A percentile compares a stretch with the other conserved stretches of the same genome.
phyloP scores from a whole-genome alignment of 1,140 invertebrate species.

The Zaprionus davidi region DNA sequence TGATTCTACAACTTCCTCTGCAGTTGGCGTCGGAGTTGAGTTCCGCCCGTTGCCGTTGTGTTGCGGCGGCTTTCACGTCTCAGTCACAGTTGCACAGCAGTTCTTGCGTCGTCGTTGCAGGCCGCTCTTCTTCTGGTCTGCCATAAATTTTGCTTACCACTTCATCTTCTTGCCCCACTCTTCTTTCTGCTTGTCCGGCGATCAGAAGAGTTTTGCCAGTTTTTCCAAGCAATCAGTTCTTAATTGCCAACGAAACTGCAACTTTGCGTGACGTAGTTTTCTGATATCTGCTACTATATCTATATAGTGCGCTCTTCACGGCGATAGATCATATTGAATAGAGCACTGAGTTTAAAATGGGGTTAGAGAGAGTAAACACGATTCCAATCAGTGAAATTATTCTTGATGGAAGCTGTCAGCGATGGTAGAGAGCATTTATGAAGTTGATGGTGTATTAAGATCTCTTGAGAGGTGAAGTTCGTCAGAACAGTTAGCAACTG shows the following conservation, averaged over 20 bases:
- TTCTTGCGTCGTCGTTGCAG: conserved; percentile 23
- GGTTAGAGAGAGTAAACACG: no score
- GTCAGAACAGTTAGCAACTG: no score
- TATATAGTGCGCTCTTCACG: background rate
- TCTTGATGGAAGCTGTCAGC: no score
- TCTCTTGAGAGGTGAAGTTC: no score
- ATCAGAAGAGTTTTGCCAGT: background rate
- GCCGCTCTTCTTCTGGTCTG: background rate
- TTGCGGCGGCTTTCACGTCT: conserved; percentile 7
- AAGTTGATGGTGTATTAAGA: no score
- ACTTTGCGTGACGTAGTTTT: background rate
- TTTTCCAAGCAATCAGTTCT: conserved; percentile 19
- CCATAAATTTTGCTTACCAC: background rate
- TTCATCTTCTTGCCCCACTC: background rate
- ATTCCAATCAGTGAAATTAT: no score
- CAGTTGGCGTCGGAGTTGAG: conserved; percentile 30
- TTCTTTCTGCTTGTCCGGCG: background rate
- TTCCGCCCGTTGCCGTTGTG: conserved; percentile 12
- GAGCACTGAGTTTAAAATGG: background rate
- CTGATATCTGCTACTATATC: background rate
- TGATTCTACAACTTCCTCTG: conserved; percentile 68
- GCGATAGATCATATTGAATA: background rate
- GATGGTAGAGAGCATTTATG: no score
- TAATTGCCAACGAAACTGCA: background rate
- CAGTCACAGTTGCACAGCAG: conserved; percentile 25